These are phyloP conservation scores for mouse (Mus musculus) DNA, from an alignment of 2,113 vertebrate genomes.

Conservation along the genomic window DNA sequence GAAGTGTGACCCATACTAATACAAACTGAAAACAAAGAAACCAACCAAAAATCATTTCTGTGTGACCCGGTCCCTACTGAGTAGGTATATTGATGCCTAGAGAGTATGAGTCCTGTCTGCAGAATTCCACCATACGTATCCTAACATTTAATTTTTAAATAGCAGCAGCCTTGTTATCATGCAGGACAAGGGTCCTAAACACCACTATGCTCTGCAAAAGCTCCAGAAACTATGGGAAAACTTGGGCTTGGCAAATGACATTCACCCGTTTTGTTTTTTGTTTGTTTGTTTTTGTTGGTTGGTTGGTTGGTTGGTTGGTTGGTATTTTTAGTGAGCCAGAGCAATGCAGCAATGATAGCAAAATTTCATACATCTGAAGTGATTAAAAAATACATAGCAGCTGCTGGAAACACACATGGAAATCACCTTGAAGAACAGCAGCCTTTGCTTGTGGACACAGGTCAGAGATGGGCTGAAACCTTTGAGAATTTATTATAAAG, in stretches of 20 bases:
- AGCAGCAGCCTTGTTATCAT: not conserved
- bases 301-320: no score
- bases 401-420: not conserved
- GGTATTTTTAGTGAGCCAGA: not conserved
- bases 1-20: not conserved
- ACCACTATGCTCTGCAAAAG: not conserved
- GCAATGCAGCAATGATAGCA: not conserved
- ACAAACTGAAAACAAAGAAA: not conserved
- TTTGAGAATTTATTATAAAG: not conserved
- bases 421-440: not conserved
- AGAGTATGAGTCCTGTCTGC: not conserved
- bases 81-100: not conserved
- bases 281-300: not conserved
- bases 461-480: not conserved
- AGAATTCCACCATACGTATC: not conserved
- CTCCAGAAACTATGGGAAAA: not conserved
- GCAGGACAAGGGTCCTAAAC: not conserved
- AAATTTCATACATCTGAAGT: not conserved
- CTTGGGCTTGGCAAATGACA: not conserved
- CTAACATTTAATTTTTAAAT: constrained; percentile 23
- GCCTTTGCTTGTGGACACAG: not conserved
- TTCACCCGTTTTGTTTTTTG: not conserved
- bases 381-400: not conserved
- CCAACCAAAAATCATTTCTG: not conserved
- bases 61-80: not conserved